phyloP scores from a whole-genome alignment of 2,888 invertebrate species.

The Rhingia campestris region DNA sequence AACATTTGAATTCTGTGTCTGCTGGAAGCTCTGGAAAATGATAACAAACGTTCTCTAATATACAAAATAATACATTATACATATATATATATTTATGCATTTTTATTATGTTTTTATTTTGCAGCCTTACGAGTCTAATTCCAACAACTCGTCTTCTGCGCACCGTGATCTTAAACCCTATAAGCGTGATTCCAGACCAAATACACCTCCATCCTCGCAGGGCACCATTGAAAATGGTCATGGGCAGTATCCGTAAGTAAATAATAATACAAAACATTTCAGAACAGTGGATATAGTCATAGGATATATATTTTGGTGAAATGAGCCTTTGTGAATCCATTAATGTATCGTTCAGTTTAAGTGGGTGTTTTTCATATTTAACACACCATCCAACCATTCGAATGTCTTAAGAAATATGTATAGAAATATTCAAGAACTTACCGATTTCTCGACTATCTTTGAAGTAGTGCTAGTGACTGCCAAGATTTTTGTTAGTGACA shows the following conservation, averaged over 20 bases:
- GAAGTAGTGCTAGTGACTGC: too few species aligned
- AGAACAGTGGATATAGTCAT: too few species aligned
- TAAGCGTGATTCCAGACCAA: slow-evolving; percentile 83
- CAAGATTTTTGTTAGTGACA: too few species aligned
- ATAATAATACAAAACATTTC: neutral
- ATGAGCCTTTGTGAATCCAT: too few species aligned
- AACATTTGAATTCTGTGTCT: neutral
- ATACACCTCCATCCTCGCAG: slow-evolving; percentile 81
- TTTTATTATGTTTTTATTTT: slow-evolving; percentile 80
- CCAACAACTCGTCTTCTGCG: slow-evolving; percentile 79
- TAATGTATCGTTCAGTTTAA: too few species aligned
- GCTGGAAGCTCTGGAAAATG: neutral
- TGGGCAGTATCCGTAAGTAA: slow-evolving; percentile 82
- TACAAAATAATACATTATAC: neutral
- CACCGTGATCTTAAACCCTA: slow-evolving; percentile 83
- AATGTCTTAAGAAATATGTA: too few species aligned
- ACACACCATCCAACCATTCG: too few species aligned
- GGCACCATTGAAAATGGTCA: slow-evolving; percentile 82
- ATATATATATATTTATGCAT: neutral
- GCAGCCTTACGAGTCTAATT: slow-evolving; percentile 85
- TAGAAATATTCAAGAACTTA: too few species aligned
- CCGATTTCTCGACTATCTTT: too few species aligned
- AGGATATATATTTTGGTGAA: too few species aligned
- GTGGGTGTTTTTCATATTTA: too few species aligned
- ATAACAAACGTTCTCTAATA: neutral